Evolutionary conservation across 92 coral and sea anemone genomes (phyloP).

Genomic region (Hydrozoanthus gracilis): DNA sequence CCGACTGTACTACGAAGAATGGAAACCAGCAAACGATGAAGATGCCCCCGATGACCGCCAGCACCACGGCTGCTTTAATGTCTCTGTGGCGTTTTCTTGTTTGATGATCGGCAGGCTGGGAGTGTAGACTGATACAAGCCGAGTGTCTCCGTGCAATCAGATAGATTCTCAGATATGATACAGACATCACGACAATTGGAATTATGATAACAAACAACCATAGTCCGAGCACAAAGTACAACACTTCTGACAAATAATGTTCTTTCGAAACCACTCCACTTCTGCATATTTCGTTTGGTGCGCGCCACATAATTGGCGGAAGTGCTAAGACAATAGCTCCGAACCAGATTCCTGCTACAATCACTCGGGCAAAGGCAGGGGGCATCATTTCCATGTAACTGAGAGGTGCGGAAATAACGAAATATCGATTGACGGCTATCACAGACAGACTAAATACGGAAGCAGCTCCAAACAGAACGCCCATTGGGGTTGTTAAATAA

Average conservation of each 20-base stretch:
- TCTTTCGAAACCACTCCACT: constrained; percentile 89
- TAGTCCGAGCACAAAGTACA: constrained; percentile 83
- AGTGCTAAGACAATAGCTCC: constrained; percentile 80
- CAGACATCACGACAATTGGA: constrained; percentile 82
- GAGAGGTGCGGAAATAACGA: constrained; percentile 90
- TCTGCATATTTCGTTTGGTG: constrained; percentile 77
- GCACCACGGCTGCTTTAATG: constrained; percentile 85
- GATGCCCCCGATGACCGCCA: constrained; percentile 93
- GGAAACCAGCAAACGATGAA: constrained; percentile 96
- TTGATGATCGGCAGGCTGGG: constrained; percentile 55
- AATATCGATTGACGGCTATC: constrained; percentile 91
- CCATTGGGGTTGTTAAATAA: constrained; percentile 95
- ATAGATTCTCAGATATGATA: constrained; percentile 85
- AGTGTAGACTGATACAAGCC: constrained; percentile 61
- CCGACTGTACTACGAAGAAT: constrained; percentile 91
- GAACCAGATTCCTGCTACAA: constrained; percentile 85
- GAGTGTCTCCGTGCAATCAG: constrained; percentile 87
- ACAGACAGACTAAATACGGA: constrained; percentile 90
- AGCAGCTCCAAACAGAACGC: constrained; percentile 97
- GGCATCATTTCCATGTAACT: constrained; percentile 90
- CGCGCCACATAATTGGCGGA: constrained; percentile 94
- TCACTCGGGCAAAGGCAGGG: constrained; percentile 77
- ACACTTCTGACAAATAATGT: constrained; percentile 78
- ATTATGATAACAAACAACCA: constrained; percentile 92
- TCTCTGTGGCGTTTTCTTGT: constrained; percentile 74